Evolutionary conservation across 2,888 invertebrate species (phyloP).

Genomic region (Mythimna loreyi): DNA sequence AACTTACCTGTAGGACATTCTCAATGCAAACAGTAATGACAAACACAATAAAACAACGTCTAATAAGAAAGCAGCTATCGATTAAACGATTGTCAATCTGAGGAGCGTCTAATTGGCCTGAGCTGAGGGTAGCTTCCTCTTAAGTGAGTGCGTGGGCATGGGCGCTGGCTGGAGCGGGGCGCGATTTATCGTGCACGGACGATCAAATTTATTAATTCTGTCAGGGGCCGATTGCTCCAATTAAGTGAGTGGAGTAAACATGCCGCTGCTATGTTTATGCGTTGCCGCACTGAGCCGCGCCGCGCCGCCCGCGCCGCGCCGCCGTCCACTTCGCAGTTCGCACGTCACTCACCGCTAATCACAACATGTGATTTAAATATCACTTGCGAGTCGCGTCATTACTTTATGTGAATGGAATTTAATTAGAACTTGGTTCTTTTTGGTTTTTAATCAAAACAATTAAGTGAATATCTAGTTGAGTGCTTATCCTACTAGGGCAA

Average conservation of each 20-base stretch:
- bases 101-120: conserved; percentile 63
- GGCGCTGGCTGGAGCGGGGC: conserved; percentile 73
- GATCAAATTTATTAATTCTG: conserved; percentile 87
- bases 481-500: conserved; percentile 23
- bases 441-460: conserved; percentile 45
- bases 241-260: conserved; percentile 86
- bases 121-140: conserved; percentile 62
- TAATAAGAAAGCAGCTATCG: conserved; percentile 44
- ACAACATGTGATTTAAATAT: conserved; percentile 73
- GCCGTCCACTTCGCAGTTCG: conserved; percentile 42
- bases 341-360: conserved; percentile 77
- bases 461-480: conserved; percentile 46
- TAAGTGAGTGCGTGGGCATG: conserved; percentile 72
- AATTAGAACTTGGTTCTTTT: conserved; percentile 50
- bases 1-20: conserved; percentile 10
- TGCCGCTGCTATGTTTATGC: conserved; percentile 82
- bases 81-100: conserved; percentile 64
- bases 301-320: not conserved
- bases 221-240: conserved; percentile 86
- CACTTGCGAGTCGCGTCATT: conserved; percentile 58
- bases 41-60: conserved; percentile 58
- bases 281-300: conserved; percentile 54
- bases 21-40: conserved; percentile 38
- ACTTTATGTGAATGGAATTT: conserved; percentile 53
- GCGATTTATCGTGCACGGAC: conserved; percentile 80